phyloP scores from a whole-genome alignment of 2,797 vertebrate species.

The Oreochromis mossambicus region DNA sequence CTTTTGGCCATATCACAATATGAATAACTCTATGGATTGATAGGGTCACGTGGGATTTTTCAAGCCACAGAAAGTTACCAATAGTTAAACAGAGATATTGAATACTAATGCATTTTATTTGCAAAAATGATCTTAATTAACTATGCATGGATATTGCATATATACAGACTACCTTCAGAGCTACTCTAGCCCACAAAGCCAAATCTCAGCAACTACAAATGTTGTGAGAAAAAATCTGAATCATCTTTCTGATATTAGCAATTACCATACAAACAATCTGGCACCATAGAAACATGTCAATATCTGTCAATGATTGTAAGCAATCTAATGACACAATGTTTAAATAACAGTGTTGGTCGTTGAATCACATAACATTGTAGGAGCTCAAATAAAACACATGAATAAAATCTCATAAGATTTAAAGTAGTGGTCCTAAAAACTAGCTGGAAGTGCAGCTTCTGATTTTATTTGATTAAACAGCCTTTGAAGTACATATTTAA shows the following conservation, averaged over 20 bases:
- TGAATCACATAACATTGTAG: neutral
- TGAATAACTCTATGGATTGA: conserved; percentile 14
- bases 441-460: neutral
- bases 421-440: neutral
- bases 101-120: neutral
- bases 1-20: conserved; percentile 2
- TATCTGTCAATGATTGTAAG: neutral
- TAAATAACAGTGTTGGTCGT: neutral
- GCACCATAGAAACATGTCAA: neutral
- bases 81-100: neutral
- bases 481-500: neutral
- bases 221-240: neutral
- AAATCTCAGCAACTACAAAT: neutral
- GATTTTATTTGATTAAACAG: neutral
- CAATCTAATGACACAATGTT: neutral
- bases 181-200: neutral
- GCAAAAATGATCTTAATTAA: neutral
- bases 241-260: neutral
- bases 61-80: neutral
- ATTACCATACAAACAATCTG: neutral
- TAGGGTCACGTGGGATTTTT: neutral
- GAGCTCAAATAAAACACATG: neutral
- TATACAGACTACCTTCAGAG: neutral
- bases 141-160: neutral
- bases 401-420: neutral